Base-by-base conservation (phyloP, 2,113 vertebrate genomes). In the Prietella phreatophila region DNA sequence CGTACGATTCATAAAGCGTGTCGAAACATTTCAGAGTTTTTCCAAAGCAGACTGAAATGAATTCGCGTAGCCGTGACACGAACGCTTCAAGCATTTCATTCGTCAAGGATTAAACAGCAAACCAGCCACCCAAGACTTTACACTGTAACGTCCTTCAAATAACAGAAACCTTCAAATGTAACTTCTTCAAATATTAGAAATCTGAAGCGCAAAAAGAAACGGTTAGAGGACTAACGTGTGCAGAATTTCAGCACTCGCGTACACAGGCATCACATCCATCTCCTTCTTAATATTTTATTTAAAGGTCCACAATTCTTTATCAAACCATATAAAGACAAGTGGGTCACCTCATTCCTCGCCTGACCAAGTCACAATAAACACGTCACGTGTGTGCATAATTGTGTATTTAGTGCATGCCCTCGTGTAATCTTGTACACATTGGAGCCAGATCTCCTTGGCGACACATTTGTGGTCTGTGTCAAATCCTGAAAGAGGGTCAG, bases 371-470 rank as follows among this genome's bases (percentile, higher is more conserved):
- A 84, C 25, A 86, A 42, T 47, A 65, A 65, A 86, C 61, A 86
- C 47, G 15, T n/a, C 36, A 0, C 6, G 76, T 81, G 75, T 73
- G 42, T 13, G 53, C 60, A 82, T 78, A 61, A 86, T n/a, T 53
- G 71, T 80, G 83, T 61, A 79, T 85, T 61, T 85, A n/a, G 71
- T 42, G 53, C 61, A 61, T 85, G 84, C 82, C 65, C 20, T 42
- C n/a, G 84, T 58, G 86, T 82, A 42, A 75, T 84, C 75, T 47
- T 36, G 71, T 69, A 71, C 55, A 85, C 85, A 47, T 33, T 55
- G 6, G 56, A 85, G 91, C 82, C 85, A 90, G 88, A 87, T 84
- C 85, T 58, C 91, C 89, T 90, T 89, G 90, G 86, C 50, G 86
- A 92, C 87, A 63, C 87, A 83, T 65, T 73, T 80, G 58, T 78